Evolutionary conservation across 2,888 invertebrate genomes (phyloP).

Genomic region (Poecilus cupreus): DNA sequence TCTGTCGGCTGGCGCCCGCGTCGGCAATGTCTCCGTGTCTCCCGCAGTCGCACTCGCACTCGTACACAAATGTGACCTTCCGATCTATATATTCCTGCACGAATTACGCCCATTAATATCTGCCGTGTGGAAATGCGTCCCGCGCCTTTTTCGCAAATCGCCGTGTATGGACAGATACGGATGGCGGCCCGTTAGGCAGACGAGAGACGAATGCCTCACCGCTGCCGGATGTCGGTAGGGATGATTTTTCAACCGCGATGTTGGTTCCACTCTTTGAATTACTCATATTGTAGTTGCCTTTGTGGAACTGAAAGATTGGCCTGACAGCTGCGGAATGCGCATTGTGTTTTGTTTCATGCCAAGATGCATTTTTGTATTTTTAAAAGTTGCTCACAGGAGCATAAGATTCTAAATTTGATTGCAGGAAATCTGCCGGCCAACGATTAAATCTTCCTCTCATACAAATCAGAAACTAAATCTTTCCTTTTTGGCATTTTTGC

Average conservation of each 20-base stretch:
- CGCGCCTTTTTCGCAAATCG: conserved; percentile 10
- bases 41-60: no score
- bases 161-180: conserved; percentile 18
- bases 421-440: no score
- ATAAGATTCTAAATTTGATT: not conserved
- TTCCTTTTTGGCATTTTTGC: no score
- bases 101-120: conserved; percentile 14
- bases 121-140: not conserved
- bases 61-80: conserved; percentile 34
- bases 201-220: not conserved
- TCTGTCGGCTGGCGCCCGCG: not conserved
- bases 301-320: not conserved
- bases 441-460: no score
- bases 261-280: not conserved
- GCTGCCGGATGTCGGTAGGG: not conserved
- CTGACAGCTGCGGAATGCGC: not conserved
- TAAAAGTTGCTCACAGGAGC: not conserved
- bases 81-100: conserved; percentile 31
- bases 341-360: not conserved
- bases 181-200: not conserved
- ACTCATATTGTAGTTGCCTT: conserved; percentile 13
- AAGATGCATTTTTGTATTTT: not conserved
- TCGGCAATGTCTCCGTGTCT: no score
- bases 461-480: no score
- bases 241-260: not conserved